Base-by-base conservation (phyloP, 2,888 invertebrate genomes). In the Xestobium rufovillosum region DNA sequence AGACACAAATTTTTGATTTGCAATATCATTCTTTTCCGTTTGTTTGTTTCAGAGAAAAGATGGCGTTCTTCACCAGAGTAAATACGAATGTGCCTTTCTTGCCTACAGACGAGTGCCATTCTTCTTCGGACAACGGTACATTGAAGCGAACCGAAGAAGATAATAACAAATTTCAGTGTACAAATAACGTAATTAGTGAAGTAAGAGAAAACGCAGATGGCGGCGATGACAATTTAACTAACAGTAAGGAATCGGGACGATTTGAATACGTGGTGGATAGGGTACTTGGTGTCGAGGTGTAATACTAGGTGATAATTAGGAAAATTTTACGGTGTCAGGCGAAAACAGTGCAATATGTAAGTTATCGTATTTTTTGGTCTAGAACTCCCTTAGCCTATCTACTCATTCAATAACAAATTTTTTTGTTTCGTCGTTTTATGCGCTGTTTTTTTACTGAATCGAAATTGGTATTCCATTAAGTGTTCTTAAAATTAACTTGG, bases 1-100 rank as follows among this genome's bases (percentile, higher is more conserved):
- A n/a, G n/a, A n/a, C n/a, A n/a, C n/a, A n/a, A n/a, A n/a, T n/a
- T n/a, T n/a, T n/a, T n/a, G n/a, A n/a, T n/a, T n/a, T n/a, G n/a
- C n/a, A n/a, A n/a, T n/a, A n/a, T n/a, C n/a, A n/a, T n/a, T n/a
- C n/a, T n/a, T n/a, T n/a, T n/a, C n/a, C n/a, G n/a, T 43, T 47
- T 50, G 44, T 52, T 52, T 50, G 59, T 71, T 71, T 16, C 70
- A 94, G 94, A 70, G 92, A 94, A 69, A 94, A 94, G 69, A 92
- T 95, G 83, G 90, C 91, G 26, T 95, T 94, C 70, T 94, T 95
- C 66, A 92, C 91, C 1, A 79, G 84, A 52, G 77, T 80, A 45
- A 85, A 83, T 52, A 66, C 80, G 17, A 80, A 76, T 41, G 80
- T 88, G 55, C 87, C 88, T 38, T 74, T 83, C 44, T 64, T 86